Evolutionary conservation across 23 tunicate genomes (phyloP).

Genomic region (Trididemnum nubilum): DNA sequence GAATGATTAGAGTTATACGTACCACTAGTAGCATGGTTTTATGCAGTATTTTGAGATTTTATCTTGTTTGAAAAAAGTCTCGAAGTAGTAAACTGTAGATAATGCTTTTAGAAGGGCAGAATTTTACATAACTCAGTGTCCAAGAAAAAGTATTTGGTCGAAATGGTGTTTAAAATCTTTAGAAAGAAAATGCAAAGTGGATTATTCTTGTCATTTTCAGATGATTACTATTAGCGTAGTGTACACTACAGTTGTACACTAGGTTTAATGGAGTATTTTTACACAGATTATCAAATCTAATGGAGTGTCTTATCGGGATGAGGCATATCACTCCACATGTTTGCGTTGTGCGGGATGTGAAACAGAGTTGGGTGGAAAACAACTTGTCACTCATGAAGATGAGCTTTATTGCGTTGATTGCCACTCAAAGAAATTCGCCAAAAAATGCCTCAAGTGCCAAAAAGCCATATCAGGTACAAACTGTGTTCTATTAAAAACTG

Average conservation of each 20-base stretch:
- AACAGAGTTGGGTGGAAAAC: constrained; percentile 44
- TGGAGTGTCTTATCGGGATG: constrained; percentile 79
- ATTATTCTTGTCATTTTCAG: neutral
- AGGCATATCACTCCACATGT: constrained; percentile 73
- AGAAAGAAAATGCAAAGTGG: no score
- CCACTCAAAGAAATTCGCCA: constrained; percentile 73
- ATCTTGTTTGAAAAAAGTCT: no score
- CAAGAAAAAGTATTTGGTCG: no score
- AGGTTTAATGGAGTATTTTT: neutral
- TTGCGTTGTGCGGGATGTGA: constrained; percentile 72
- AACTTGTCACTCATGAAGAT: constrained; percentile 78
- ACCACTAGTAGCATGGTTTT: no score
- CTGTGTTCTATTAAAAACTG: no score
- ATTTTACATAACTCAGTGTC: no score
- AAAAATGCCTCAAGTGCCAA: constrained; percentile 79
- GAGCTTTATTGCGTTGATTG: constrained; percentile 79
- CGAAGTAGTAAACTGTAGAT: no score
- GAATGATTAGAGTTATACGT: no score
- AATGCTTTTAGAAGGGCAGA: no score
- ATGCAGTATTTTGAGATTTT: no score
- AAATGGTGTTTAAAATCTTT: no score
- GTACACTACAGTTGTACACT: neutral
- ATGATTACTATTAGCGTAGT: neutral
- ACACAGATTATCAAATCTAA: constrained; percentile 59
- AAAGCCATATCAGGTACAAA: constrained; percentile 79